These are phyloP conservation scores for Ciconia boyciana DNA, from an alignment of 2,113 vertebrate species.

Conservation along the genomic window DNA sequence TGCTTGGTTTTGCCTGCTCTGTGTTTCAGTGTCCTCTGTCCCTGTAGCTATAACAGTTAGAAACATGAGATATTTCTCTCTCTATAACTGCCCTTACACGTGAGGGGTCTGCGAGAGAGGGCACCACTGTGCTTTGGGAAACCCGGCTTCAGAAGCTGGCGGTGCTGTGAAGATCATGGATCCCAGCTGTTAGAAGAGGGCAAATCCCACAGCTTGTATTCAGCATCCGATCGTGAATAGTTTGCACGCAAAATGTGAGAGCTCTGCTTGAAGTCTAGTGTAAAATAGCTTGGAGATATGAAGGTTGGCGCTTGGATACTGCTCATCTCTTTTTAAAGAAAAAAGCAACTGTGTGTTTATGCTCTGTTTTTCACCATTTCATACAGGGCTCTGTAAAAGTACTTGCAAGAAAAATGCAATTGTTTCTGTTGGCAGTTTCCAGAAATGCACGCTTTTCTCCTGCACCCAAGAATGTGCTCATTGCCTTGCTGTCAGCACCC, in stretches of 20 bases:
- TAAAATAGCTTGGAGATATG: neutral
- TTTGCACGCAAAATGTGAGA: neutral
- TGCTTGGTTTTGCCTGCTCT: neutral
- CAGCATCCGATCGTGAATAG: neutral
- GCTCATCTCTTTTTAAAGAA: neutral
- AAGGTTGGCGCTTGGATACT: neutral
- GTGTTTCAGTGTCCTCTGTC: accelerated
- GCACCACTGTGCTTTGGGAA: neutral
- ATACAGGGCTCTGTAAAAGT: neutral
- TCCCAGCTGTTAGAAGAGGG: neutral
- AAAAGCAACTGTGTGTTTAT: neutral
- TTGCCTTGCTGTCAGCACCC: accelerated
- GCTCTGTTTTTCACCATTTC: neutral
- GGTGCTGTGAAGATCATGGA: neutral
- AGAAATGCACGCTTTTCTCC: accelerated
- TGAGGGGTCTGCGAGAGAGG: neutral
- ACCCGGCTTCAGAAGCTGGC: neutral
- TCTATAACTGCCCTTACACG: accelerated
- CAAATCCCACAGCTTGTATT: neutral
- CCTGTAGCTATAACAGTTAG: neutral
- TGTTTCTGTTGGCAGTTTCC: neutral
- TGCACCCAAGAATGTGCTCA: accelerated
- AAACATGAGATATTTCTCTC: neutral
- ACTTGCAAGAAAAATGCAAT: neutral
- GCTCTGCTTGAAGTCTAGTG: neutral